These are phyloP conservation scores for Agriopis leucophaearia DNA, from an alignment of 2,888 invertebrate species.

Conservation along the genomic window DNA sequence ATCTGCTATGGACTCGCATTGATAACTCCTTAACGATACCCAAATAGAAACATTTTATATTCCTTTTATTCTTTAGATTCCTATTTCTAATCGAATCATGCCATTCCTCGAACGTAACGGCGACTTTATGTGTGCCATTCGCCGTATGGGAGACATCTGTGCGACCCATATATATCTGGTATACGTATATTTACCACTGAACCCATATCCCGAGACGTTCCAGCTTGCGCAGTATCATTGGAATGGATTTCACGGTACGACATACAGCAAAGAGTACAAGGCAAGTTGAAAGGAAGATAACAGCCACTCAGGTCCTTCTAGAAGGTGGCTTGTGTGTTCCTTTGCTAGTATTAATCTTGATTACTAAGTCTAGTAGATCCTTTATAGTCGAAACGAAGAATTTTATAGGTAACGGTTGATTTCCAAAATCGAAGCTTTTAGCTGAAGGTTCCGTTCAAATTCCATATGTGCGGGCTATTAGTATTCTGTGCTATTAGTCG, in stretches of 20 bases:
- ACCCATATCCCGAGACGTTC: constrained; percentile 39
- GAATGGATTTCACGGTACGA: constrained; percentile 7
- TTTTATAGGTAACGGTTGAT: no score
- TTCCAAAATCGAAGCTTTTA: no score
- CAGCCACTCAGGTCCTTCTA: neutral
- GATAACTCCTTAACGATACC: neutral
- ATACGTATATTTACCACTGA: constrained; percentile 29
- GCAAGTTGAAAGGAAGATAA: neutral
- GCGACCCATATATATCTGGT: constrained; percentile 62
- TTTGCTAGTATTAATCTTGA: neutral
- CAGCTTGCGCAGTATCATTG: constrained; percentile 27
- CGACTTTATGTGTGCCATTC: constrained; percentile 23
- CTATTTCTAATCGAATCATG: constrained; percentile 20
- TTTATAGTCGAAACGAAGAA: no score
- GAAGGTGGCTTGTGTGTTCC: neutral
- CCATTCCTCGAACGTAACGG: constrained; percentile 8
- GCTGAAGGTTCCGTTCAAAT: no score
- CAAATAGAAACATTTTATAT: neutral
- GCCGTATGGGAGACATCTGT: constrained; percentile 67
- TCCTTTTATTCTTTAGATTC: neutral
- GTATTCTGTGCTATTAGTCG: no score
- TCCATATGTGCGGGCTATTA: neutral
- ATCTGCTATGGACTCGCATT: neutral
- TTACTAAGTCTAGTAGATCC: neutral
- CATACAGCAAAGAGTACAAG: neutral